These are phyloP conservation scores for Vesta saturnalis DNA, from an alignment of 2,888 invertebrate genomes.

Conservation along the genomic window DNA sequence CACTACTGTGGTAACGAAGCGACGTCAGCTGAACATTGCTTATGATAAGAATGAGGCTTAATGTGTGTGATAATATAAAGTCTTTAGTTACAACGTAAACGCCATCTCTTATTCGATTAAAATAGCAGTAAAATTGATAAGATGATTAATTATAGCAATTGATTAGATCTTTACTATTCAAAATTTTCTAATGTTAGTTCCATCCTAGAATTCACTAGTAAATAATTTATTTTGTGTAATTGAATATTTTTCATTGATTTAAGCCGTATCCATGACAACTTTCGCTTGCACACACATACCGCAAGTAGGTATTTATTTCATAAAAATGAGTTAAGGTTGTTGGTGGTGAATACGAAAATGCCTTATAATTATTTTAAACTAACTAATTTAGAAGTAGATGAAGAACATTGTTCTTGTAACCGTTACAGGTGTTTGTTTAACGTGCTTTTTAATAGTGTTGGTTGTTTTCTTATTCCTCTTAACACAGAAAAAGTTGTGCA, in stretches of 20 bases:
- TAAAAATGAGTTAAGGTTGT: neutral
- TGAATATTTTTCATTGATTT: no score
- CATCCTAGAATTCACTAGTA: no score
- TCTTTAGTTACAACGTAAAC: neutral
- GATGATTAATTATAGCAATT: neutral
- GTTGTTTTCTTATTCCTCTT: neutral
- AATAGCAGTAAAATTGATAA: neutral
- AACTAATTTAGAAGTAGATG: neutral
- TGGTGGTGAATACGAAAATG: neutral
- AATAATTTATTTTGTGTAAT: no score
- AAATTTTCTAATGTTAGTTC: no score
- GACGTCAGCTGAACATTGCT: constrained; percentile 26
- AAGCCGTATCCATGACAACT: neutral
- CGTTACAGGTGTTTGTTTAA: neutral
- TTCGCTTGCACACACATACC: neutral
- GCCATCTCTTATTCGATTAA: constrained; percentile 8
- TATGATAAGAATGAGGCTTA: constrained; percentile 24
- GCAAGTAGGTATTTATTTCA: neutral
- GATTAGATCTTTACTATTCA: no score
- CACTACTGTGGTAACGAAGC: constrained; percentile 21
- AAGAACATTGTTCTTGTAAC: neutral
- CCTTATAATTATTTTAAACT: neutral
- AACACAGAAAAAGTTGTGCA: neutral
- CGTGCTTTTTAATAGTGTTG: neutral
- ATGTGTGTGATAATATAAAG: constrained; percentile 25